Evolutionary conservation across 1,140 invertebrate genomes (phyloP).

Genomic region (Drosophila lowei): DNA sequence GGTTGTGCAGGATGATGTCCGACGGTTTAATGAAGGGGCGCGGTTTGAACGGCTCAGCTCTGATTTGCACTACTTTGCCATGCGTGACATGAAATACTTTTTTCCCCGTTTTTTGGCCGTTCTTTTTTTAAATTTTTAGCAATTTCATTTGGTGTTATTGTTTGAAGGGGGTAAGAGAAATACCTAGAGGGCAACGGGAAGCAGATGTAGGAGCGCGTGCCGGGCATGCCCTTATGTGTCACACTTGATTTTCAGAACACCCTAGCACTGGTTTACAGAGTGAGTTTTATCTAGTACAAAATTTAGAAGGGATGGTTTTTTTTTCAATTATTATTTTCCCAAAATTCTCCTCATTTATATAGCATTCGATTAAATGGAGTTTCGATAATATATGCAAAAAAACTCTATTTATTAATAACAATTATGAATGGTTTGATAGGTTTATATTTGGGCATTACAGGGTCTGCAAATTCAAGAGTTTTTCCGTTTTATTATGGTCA

Average conservation of each 20-base stretch:
- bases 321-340: not conserved
- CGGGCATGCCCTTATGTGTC: slow-evolving; percentile 68
- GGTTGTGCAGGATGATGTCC: slow-evolving; percentile 52
- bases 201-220: slow-evolving; percentile 29
- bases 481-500: no score
- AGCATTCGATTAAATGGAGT: no score
- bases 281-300: slow-evolving; percentile 24
- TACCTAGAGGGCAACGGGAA: slow-evolving; percentile 2
- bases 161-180: slow-evolving; percentile 39
- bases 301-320: slow-evolving; percentile 33
- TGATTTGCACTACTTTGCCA: slow-evolving; percentile 42
- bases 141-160: slow-evolving; percentile 45
- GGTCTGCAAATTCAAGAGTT: no score
- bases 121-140: slow-evolving; percentile 24
- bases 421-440: no score
- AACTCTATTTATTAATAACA: no score
- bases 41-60: slow-evolving; percentile 43
- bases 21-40: slow-evolving; percentile 64
- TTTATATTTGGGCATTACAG: no score
- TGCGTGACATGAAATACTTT: slow-evolving; percentile 68
- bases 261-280: slow-evolving; percentile 20
- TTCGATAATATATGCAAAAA: no score
- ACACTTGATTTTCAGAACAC: slow-evolving; percentile 71
- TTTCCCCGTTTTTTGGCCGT: slow-evolving; percentile 14
- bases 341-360: not conserved